These are phyloP conservation scores for Atractosteus spatula DNA, from an alignment of 2,113 vertebrate genomes.

Conservation along the genomic window DNA sequence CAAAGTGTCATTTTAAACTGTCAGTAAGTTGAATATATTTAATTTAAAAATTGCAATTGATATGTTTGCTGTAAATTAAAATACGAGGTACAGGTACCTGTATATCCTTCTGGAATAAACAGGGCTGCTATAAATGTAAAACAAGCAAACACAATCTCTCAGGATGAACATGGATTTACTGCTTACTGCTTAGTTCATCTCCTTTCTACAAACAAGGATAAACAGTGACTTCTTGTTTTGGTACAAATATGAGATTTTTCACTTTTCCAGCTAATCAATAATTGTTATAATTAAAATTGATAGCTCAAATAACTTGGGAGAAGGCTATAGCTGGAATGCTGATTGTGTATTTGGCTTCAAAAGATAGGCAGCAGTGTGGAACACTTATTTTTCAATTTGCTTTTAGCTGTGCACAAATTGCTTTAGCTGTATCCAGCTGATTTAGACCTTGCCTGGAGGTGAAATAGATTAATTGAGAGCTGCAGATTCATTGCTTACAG, in stretches of 20 bases:
- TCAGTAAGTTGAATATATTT: background rate
- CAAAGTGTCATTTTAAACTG: background rate
- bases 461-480: conserved; percentile 78
- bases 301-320: conserved; percentile 77
- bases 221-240: conserved; percentile 25
- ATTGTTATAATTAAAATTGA: conserved; percentile 87
- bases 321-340: conserved; percentile 71
- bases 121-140: background rate
- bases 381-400: conserved; percentile 85
- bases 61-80: background rate
- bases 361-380: conserved; percentile 71
- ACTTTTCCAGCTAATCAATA: conserved; percentile 78
- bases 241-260: conserved; percentile 68
- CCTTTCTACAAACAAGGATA: conserved; percentile 22
- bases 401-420: conserved; percentile 83
- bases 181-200: background rate
- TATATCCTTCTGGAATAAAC: background rate
- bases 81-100: background rate
- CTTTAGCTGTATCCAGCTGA: conserved; percentile 80
- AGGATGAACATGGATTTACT: conserved; percentile 3
- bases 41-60: background rate
- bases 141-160: conserved; percentile 5
- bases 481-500: conserved; percentile 79
- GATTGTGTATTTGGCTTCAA: conserved; percentile 76
- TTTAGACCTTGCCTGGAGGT: conserved; percentile 83